Evolutionary conservation across 2,113 vertebrate species (phyloP), one percentile per base, ranked within the genome.

Genomic region (Pseudonaja textilis): DNA sequence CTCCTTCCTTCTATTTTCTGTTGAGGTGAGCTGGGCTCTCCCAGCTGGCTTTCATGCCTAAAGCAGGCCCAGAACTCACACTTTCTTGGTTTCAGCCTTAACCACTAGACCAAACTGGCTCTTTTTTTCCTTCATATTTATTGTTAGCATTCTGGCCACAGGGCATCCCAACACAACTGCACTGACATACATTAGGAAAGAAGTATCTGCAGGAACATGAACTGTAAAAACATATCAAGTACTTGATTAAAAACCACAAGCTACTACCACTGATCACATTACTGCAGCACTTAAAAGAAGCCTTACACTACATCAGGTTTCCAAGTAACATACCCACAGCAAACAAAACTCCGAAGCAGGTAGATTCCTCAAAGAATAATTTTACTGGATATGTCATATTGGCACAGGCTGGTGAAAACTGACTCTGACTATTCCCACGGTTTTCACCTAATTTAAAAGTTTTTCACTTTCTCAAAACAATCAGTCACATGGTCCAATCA

Each of bases 201-300:
- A 92, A 92, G 39, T 26, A 64, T 74, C 89, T 6, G 20, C 9
- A 87, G n/a, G 22, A 88, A 54, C 5, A 69, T 10, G 39, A 88
- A 89, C 20, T 16, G 56, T 10, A 85, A 42, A 47, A 10, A 88
- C 0, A 0, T 47, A 89, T 18, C 59, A 88, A 23, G 59, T 29
- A 92, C 87, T 87, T 54, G 14, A 61, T 10, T n/a, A 29, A 39
- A 87, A 34, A n/a, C 1, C 47, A 0, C 0, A 0, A 54, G 3
- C 29, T 69, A n/a, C 4, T 85, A 87, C 26, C 8, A 1, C 0
- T 4, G 50, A 25, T 20, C 12, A 20, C 34, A 85, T 29, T 86
- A 47, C 61, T 93, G 22, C 7, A 61, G 20, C 55, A 50, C 42
- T 61, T 42, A 42, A 56, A 92, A 81, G 88, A 39, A 93, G 90